A percentile compares a stretch with the other conserved stretches of the same genome.
Evolutionary conservation across 2,797 vertebrate genomes (phyloP).

Genomic region (Pelochelys cantorii): DNA sequence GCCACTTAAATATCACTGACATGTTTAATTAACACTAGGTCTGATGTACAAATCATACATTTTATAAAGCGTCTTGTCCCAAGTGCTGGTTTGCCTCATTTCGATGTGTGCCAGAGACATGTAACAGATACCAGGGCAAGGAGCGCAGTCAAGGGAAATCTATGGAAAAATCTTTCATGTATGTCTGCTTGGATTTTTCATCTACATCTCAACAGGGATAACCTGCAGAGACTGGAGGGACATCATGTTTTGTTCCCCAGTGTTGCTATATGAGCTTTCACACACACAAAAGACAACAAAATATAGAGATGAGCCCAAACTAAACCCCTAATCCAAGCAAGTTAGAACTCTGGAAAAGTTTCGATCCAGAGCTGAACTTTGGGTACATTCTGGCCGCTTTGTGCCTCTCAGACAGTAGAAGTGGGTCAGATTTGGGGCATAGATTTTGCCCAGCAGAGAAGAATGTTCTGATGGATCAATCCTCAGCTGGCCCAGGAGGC

Average conservation of each 20-base stretch:
- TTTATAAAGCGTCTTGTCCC: slow-evolving; percentile 64
- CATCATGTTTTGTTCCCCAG: not conserved
- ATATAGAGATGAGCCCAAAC: not conserved
- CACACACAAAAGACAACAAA: not conserved
- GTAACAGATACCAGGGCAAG: slow-evolving; percentile 42
- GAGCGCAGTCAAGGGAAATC: slow-evolving; percentile 17
- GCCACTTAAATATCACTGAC: slow-evolving; percentile 57
- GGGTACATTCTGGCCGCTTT: not conserved
- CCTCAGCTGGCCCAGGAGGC: not conserved
- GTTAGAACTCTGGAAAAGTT: not conserved
- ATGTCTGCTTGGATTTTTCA: not conserved
- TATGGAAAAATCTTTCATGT: not conserved
- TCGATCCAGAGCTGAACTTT: not conserved
- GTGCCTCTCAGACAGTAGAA: not conserved
- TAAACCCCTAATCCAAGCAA: not conserved
- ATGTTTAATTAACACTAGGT: slow-evolving; percentile 66
- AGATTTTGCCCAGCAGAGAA: not conserved
- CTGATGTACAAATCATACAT: slow-evolving; percentile 46
- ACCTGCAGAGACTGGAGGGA: not conserved
- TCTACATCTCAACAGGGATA: not conserved
- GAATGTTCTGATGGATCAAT: not conserved
- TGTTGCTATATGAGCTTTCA: not conserved
- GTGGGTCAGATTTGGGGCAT: not conserved
- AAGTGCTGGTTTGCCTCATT: slow-evolving; percentile 35
- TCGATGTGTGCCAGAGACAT: slow-evolving; percentile 22